Evolutionary conservation across 1,140 invertebrate genomes (phyloP).

Genomic region (Luehdorfia chinensis): DNA sequence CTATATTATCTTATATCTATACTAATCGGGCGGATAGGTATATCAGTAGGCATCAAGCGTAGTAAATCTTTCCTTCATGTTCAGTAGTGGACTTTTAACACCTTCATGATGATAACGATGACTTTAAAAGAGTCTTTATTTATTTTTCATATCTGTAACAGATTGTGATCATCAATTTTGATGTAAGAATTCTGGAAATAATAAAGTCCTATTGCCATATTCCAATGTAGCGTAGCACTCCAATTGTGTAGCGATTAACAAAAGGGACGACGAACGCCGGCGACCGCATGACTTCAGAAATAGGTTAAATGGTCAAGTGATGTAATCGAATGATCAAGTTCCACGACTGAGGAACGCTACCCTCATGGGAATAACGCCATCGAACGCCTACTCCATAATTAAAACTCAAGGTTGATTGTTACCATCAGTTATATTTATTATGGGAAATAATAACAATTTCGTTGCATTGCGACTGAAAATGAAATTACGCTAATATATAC

Average conservation of each 20-base stretch:
- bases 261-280: slow-evolving; percentile 6
- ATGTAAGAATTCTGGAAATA: too few species aligned
- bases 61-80: too few species aligned
- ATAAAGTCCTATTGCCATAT: too few species aligned
- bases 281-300: slow-evolving; percentile 23
- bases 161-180: too few species aligned
- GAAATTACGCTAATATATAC: too few species aligned
- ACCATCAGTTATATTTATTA: neutral
- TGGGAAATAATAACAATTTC: neutral
- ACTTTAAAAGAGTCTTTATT: too few species aligned
- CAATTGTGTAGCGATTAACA: neutral
- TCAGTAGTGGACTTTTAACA: too few species aligned
- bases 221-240: neutral
- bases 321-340: slow-evolving; percentile 16
- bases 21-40: too few species aligned
- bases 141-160: too few species aligned
- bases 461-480: neutral
- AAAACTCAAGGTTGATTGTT: slow-evolving; percentile 4
- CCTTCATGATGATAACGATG: too few species aligned
- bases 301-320: slow-evolving; percentile 26
- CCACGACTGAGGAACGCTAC: neutral
- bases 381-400: slow-evolving; percentile 6
- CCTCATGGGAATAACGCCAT: neutral
- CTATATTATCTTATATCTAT: too few species aligned
- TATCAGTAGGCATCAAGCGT: too few species aligned